Evolutionary conservation across 2,797 vertebrate genomes (phyloP), one percentile per base, ranked within the genome.

Genomic region (Sebastes alutus): DNA sequence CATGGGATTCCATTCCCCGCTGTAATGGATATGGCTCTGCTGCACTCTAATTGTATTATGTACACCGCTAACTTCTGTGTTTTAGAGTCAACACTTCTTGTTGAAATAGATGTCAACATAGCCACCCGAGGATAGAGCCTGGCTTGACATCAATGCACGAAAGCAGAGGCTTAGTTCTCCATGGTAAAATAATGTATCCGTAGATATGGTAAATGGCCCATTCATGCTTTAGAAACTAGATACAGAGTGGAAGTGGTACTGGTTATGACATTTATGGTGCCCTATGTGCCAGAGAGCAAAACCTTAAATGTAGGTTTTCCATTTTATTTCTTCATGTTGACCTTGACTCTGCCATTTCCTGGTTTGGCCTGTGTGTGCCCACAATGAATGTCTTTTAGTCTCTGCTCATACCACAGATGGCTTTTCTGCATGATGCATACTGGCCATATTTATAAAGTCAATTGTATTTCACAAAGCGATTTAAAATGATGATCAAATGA

Each of bases 21-120:
- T 80, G 30, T 74, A 72, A 78, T 80, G 62, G 56, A 84, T 81
- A 23, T 49, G 22, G 68, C 58, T 77, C 35, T 68, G 73, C 32
- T 10, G 6, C 20, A 54, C 86, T 84, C n/a, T 85, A 88, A 88
- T 66, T 78, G 58, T 52, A 72, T 79, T 80, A 77, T 80, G 58
- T 64, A 74, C 78, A 83, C 64, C 5, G 8, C 72, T 60, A 78
- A 58, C 77, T 54, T 77, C 58, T 67, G 27, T 46, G 52, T 81
- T 49, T 70, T 30, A 25, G 33, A 69, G 75, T 83, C 46, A 33
- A 56, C 25, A 38, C 35, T 60, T 77, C 33, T 64, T 66, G 8
- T 67, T 77, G 61, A 83, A 83, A 78, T 65, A 18, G 64, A 89
- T 78, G 77, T 81, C 58, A 72, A 20, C 65, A 60, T 65, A 52